phyloP scores from a whole-genome alignment of 2,797 vertebrate species.

The Meriones psammophilus region DNA sequence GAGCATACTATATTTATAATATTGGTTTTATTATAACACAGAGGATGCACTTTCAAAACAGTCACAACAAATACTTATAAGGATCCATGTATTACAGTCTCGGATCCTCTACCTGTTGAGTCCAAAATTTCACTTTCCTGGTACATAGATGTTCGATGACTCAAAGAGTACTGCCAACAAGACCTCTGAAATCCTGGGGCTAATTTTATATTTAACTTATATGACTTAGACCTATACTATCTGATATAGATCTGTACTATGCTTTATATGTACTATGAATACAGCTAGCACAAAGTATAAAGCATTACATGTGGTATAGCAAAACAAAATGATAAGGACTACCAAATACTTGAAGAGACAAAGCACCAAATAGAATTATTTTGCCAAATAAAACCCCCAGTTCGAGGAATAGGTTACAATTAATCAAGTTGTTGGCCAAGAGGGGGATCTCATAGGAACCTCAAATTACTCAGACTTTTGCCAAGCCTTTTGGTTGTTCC shows the following conservation, averaged over 20 bases:
- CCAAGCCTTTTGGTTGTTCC: background rate
- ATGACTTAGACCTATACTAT: background rate
- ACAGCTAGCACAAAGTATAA: slow-evolving; percentile 1
- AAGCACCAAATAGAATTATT: background rate
- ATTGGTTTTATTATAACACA: background rate
- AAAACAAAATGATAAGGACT: background rate
- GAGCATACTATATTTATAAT: background rate
- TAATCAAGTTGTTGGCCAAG: background rate
- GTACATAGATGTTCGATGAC: background rate
- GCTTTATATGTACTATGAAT: background rate
- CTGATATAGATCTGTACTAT: background rate
- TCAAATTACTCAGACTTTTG: background rate
- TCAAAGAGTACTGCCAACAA: background rate
- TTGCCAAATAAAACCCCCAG: background rate
- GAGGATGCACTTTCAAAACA: background rate
- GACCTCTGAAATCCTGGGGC: background rate
- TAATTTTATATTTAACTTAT: background rate
- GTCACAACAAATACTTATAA: background rate
- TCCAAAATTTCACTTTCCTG: background rate
- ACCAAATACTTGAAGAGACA: background rate
- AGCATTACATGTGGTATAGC: background rate
- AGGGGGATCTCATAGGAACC: too few species aligned
- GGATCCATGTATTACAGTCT: background rate
- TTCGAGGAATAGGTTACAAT: too few species aligned
- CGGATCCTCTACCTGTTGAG: background rate